A percentile compares a stretch with the other conserved stretches of the same genome.
Evolutionary conservation across 1,140 invertebrate species (phyloP).

Genomic region (Leptopilina boulardi): DNA sequence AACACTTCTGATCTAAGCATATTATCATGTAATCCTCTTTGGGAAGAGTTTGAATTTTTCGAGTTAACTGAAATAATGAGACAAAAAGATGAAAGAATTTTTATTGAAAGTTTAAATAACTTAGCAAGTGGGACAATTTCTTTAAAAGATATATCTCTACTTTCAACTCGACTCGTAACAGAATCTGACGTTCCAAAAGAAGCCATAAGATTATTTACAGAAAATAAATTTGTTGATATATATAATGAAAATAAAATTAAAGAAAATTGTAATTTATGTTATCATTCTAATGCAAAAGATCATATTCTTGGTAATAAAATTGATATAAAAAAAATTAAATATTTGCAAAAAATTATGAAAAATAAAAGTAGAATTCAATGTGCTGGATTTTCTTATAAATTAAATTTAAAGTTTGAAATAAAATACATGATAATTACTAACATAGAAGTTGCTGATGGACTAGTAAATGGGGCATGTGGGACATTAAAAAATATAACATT

Average conservation of each 20-base stretch:
- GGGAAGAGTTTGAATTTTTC: too few relatives aligned
- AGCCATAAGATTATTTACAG: too few relatives aligned
- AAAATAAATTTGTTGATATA: too few relatives aligned
- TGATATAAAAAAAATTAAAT: neutral
- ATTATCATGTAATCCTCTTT: too few relatives aligned
- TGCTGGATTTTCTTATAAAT: slow-evolving; percentile 37
- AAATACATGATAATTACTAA: neutral
- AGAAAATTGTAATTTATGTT: neutral
- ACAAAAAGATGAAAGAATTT: too few relatives aligned
- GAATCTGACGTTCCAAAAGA: too few relatives aligned
- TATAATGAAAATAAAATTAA: slow-evolving; percentile 38
- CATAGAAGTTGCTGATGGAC: slow-evolving; percentile 41
- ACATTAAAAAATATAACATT: neutral
- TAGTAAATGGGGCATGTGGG: slow-evolving; percentile 44
- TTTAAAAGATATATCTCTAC: too few relatives aligned
- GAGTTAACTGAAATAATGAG: too few relatives aligned
- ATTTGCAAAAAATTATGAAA: neutral
- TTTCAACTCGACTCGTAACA: too few relatives aligned
- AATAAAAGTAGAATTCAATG: slow-evolving; percentile 34
- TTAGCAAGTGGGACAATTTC: too few relatives aligned
- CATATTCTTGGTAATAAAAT: neutral
- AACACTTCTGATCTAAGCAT: too few relatives aligned
- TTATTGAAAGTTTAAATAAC: too few relatives aligned
- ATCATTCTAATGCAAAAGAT: neutral
- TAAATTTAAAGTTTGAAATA: slow-evolving; percentile 31